Evolutionary conservation across 2,797 vertebrate genomes (phyloP).

Genomic region (Danio choprae): DNA sequence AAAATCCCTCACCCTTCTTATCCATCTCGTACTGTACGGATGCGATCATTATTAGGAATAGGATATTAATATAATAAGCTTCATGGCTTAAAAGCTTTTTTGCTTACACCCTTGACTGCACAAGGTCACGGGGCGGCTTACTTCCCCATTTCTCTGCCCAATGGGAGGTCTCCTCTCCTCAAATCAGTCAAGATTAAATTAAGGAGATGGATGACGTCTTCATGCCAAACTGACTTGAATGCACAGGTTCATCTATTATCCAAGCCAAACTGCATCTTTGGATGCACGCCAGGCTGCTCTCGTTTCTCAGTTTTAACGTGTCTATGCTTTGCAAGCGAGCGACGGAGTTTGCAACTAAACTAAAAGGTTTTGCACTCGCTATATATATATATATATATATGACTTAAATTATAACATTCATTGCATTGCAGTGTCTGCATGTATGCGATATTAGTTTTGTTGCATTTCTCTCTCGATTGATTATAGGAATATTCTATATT

Average conservation of each 20-base stretch:
- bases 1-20: slow-evolving; percentile 6
- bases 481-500: too few species aligned
- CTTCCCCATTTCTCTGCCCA: slow-evolving; percentile 28
- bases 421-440: too few species aligned
- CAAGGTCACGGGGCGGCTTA: slow-evolving; percentile 21
- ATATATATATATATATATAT: too few species aligned
- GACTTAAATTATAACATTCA: too few species aligned
- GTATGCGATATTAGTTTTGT: too few species aligned
- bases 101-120: slow-evolving; percentile 33
- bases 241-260: slow-evolving; percentile 28
- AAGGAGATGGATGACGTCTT: slow-evolving; percentile 45
- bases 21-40: slow-evolving; percentile 3
- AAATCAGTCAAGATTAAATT: slow-evolving; percentile 42
- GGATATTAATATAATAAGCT: slow-evolving; percentile 38
- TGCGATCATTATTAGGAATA: slow-evolving; percentile 30
- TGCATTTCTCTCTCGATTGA: too few species aligned
- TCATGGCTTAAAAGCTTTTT: slow-evolving; percentile 39
- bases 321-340: not conserved
- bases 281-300: slow-evolving; percentile 18
- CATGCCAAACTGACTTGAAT: slow-evolving; percentile 26
- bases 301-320: not conserved
- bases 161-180: not conserved
- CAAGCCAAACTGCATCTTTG: slow-evolving; percentile 25
- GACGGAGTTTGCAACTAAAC: too few species aligned
- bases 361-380: too few species aligned